Evolutionary conservation across 2,797 vertebrate species (phyloP), one percentile per base, ranked within the genome.

Genomic region (Enteromius unitaeniatus): DNA sequence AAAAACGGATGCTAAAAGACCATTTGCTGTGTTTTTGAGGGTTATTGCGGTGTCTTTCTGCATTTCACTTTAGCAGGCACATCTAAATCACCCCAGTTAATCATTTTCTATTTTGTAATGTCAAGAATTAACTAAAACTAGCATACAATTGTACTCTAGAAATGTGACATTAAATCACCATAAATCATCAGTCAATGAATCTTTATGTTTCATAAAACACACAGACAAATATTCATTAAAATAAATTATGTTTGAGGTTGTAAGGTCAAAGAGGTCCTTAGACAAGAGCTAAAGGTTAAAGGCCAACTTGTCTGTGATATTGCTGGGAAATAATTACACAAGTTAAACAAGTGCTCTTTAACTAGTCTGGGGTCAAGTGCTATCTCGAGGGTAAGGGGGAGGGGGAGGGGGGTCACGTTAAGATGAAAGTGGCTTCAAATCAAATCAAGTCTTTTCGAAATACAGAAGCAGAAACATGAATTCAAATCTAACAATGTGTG

Each of bases 1-100:
- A 91, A 73, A 91, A 91, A 90, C 89, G 40, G 68, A 90, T 90
- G 85, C 85, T 88, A 81, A 91, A 88, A 90, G 79, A 85, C 85
- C 82, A 86, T 90, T 91, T 88, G 77, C 87, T 86, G 85, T 85
- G 90, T 19, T 83, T 91, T 88, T 79, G 74, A 85, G 74, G 89
- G 86, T 67, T 74, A 88, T 84, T 79, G 88, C 72, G 0, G 23
- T 14, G 26, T 62, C 60, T 28, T 62, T 64, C 14, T 17, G 26
- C 60, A 64, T 62, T 28, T 28, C 14, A 28, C 60, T 17, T 17
- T 28, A 62, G 58, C 4, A 53, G 51, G 28, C 28, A 73, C 28
- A n/a, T 37, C 49, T 74, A 74, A 74, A 51, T 10, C 17, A 28
- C n/a, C 11, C 7, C 13, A 45, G 15, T 80, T 45, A 60, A 21